Evolutionary conservation across 2,888 invertebrate species (phyloP), one percentile per base, ranked within the genome.

Genomic region (Nowickia ferox): DNA sequence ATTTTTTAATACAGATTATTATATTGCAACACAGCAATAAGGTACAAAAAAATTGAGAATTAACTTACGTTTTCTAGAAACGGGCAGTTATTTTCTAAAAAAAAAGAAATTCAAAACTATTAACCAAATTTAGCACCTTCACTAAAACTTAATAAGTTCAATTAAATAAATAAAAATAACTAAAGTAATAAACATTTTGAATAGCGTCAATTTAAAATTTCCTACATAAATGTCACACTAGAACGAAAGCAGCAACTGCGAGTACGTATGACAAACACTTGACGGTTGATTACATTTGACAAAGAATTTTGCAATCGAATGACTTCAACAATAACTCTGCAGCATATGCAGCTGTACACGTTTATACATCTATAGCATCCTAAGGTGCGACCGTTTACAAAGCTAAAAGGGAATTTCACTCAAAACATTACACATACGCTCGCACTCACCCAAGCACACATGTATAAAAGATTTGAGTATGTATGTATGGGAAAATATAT

Each of bases 241-340:
- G 5, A 30, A 30, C n/a, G 2, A 63, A 15, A 2, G 17, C 9
- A 19, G 44, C 44, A 51, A 40, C n/a, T 42, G 13, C 30, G 13
- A 53, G 46, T 51, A 48, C 57, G 30, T 51, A 59, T 59, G 75
- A 44, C 79, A 42, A 79, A 44, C 79, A 48, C 66, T 44, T 69
- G 79, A 72, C 44, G 79, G 66, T 83, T 86, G 82, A 83, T 86
- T 86, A 71, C 82, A 66, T 75, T 77, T 72, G 65, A 86, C 59
- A 79, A 83, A 82, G 74, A 57, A 79, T 78, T 83, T 83, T 80
- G 66, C 83, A 80, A 79, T 66, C 72, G 68, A 83, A 83, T 86
- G 86, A 72, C 75, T 80, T 68, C 48, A 86, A 86, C 76, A 86
- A 86, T 83, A 79, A 83, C 46, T 80, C 63, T 68, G 51, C 55